Evolutionary conservation across 1,140 invertebrate species (phyloP).

Genomic region (Eubasilissa regina): DNA sequence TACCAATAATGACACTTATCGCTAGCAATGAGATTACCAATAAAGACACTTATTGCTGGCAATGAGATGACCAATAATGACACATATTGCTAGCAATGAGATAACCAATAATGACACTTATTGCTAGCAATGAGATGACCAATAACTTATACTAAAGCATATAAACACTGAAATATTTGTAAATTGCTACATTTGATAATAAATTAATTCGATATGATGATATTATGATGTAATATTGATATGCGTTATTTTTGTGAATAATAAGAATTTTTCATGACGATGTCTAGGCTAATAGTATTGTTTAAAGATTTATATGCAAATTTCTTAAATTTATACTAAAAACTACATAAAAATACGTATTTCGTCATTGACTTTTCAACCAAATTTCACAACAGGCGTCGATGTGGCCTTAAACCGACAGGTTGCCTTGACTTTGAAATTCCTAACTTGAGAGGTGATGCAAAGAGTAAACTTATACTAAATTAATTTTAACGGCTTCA

Average conservation of each 20-base stretch:
- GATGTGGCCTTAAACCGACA: slow-evolving; percentile 1
- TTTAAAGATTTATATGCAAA: slow-evolving; percentile 30
- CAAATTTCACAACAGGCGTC: slow-evolving; percentile 1
- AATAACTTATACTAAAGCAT: slow-evolving; percentile 35
- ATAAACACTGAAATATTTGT: slow-evolving; percentile 5
- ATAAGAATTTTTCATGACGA: not conserved
- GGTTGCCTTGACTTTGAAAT: slow-evolving; percentile 5
- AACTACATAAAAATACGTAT: not conserved
- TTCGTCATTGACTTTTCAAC: not conserved
- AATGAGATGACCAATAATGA: slow-evolving; percentile 44
- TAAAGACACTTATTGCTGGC: slow-evolving; percentile 48
- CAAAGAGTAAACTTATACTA: too few species aligned
- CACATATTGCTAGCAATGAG: slow-evolving; percentile 42
- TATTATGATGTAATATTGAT: not conserved
- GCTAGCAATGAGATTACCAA: slow-evolving; percentile 36
- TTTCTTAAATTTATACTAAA: not conserved
- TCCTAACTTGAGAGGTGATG: not conserved
- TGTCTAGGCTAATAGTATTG: not conserved
- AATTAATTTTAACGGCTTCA: too few species aligned
- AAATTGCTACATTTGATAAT: slow-evolving; percentile 22
- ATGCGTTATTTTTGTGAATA: not conserved
- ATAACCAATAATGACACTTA: slow-evolving; percentile 51
- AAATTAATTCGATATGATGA: slow-evolving; percentile 32
- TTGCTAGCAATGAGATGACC: slow-evolving; percentile 26
- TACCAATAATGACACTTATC: slow-evolving; percentile 48